A percentile compares a stretch with the other conserved stretches of the same genome.
Conservation (phyloP, 2,888 invertebrate genomes). For the Piscicola geometra region DNA sequence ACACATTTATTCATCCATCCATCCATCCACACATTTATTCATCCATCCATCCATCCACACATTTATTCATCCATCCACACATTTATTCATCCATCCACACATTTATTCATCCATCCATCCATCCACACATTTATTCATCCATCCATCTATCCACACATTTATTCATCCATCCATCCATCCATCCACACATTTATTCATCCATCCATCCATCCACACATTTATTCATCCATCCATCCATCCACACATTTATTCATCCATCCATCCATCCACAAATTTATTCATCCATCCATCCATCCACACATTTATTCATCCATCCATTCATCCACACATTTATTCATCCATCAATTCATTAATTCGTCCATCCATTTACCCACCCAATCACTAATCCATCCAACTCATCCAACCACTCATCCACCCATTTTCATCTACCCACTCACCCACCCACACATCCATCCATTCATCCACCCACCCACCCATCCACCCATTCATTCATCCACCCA, state of each 20-base stretch:
- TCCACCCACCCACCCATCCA: background rate
- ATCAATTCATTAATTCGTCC: background rate
- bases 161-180: conserved; percentile 3
- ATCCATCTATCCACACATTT: background rate
- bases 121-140: conserved; percentile 21
- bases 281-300: background rate
- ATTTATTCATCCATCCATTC: too few species aligned
- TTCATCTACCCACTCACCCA: background rate
- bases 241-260: background rate
- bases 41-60: background rate
- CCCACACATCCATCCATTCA: conserved; percentile 5
- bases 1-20: background rate
- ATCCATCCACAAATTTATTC: background rate
- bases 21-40: background rate
- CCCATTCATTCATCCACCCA: background rate
- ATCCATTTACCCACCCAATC: conserved; percentile 12
- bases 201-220: conserved; percentile 9
- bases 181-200: background rate
- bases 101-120: conserved; percentile 1
- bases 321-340: too few species aligned
- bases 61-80: too few species aligned
- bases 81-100: too few species aligned
- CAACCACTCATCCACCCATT: background rate
- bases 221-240: background rate
- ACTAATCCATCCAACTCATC: conserved; percentile 7